Evolutionary conservation across 1,140 invertebrate species (phyloP), one percentile per base, ranked within the genome.

Genomic region (Streblospio benedicti): DNA sequence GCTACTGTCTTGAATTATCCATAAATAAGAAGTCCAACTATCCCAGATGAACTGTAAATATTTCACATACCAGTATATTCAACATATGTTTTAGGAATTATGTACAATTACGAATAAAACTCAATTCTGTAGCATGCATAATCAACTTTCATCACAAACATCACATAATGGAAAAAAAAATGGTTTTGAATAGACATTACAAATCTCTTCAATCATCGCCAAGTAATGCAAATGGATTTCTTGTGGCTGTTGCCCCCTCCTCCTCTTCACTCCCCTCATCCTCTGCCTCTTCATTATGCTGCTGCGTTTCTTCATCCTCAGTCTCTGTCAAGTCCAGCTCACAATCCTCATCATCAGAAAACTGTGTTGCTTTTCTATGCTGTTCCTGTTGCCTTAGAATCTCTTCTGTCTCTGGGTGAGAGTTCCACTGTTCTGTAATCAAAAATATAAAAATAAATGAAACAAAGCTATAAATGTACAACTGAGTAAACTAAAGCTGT

Each of bases 371-470:
- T 31, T 31, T 23, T n/a, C 51, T 35, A 43, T 57, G 38, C 38
- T 47, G 31, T 35, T 59, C 60, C 28, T 61, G 60, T 25, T 45
- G 27, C n/a, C 28, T 35, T 30, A 35, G 20, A 25, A 61, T 61
- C 32, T 57, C 60, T 6, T 38, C 32, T 20, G 60, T 54, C 35
- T 61, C 52, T 45, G 41, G 43, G 32, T 61, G 60, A 31, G 35
- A 27, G 16, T 14, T 41, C 60, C 60, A 61, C 41, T 32, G n/a
- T 23, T 49, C 60, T 61, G 43, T 32, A n/a, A 20, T 0, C 23
- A 4, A 57, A 54, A 30, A 16, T 18, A 60, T 30, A 28, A 23
- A 55, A 28, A 31, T 33, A 25, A 28, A n/a, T 53, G 28, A 23
- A 4, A 14, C 28, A 30, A 23, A 20, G 18, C 18, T 20, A 38